Percentiles rank a stretch among this genome's conserved stretches.
Evolutionary conservation across 2,797 vertebrate genomes (phyloP).

Genomic region (Clarias laeviceps): DNA sequence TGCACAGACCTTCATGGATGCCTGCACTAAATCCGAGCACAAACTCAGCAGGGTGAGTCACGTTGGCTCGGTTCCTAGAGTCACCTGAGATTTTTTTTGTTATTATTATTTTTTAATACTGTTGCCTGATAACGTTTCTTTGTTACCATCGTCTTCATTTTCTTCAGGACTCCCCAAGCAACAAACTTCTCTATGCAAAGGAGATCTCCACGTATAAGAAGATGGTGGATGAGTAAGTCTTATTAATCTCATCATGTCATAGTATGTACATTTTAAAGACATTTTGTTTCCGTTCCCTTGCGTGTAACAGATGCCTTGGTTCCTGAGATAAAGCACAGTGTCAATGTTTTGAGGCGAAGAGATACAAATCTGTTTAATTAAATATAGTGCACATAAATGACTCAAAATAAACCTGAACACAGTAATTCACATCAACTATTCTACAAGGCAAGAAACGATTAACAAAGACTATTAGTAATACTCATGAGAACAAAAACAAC

Average conservation of each 20-base stretch:
- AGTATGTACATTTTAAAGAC: background rate
- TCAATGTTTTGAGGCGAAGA: too few relatives aligned
- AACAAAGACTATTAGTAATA: too few relatives aligned
- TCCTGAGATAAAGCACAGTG: background rate
- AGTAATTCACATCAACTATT: too few relatives aligned
- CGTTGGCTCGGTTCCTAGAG: background rate
- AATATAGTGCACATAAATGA: too few relatives aligned
- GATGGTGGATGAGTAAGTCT: slow-evolving; percentile 98
- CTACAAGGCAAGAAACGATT: too few relatives aligned
- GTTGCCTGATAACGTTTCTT: too few relatives aligned
- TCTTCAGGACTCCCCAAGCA: slow-evolving; percentile 94
- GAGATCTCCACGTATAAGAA: slow-evolving; percentile 99
- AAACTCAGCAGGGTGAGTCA: slow-evolving; percentile 94
- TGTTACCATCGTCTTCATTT: slow-evolving; percentile 14
- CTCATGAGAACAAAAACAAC: too few relatives aligned
- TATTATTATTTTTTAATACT: too few relatives aligned
- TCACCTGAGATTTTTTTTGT: background rate
- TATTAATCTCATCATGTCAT: background rate
- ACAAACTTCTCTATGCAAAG: slow-evolving; percentile 98
- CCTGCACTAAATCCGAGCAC: slow-evolving; percentile 98
- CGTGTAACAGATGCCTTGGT: background rate
- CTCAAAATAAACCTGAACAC: too few relatives aligned
- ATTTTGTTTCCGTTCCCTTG: background rate
- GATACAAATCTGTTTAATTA: too few relatives aligned
- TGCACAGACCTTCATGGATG: slow-evolving; percentile 99